Conservation (phyloP, 2,797 vertebrate species). For the Limosa lapponica region DNA sequence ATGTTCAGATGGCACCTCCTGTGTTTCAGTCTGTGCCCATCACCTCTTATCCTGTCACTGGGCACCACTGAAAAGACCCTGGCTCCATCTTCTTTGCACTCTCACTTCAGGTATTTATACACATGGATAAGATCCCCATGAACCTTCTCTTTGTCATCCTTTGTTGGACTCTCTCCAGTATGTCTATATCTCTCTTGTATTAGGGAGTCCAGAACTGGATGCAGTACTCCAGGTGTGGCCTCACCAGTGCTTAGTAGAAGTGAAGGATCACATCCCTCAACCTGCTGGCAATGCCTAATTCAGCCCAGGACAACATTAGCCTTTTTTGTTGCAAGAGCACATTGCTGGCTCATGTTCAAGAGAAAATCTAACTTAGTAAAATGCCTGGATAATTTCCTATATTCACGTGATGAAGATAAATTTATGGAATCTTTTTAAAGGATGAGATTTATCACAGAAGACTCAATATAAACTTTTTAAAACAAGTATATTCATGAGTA, state of each 20-base stretch:
- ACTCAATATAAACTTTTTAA: neutral
- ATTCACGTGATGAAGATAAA: neutral
- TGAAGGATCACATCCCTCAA: neutral
- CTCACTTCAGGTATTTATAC: neutral
- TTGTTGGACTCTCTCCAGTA: neutral
- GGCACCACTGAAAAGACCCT: neutral
- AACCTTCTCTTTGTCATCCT: neutral
- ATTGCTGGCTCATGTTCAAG: neutral
- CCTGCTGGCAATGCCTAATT: neutral
- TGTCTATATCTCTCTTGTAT: neutral
- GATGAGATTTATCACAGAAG: neutral
- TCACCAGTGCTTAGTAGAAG: neutral
- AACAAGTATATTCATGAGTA: neutral
- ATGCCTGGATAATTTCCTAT: neutral
- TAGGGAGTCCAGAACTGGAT: neutral
- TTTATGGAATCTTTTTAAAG: neutral
- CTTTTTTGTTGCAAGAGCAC: neutral
- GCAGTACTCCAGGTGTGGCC: neutral
- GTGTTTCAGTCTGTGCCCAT: neutral
- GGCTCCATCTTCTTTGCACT: neutral
- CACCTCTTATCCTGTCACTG: neutral
- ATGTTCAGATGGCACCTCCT: neutral
- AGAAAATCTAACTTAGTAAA: neutral
- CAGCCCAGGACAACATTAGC: neutral
- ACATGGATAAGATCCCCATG: neutral